phyloP scores from a whole-genome alignment of 1,140 invertebrate species.

The Ostrea edulis region DNA sequence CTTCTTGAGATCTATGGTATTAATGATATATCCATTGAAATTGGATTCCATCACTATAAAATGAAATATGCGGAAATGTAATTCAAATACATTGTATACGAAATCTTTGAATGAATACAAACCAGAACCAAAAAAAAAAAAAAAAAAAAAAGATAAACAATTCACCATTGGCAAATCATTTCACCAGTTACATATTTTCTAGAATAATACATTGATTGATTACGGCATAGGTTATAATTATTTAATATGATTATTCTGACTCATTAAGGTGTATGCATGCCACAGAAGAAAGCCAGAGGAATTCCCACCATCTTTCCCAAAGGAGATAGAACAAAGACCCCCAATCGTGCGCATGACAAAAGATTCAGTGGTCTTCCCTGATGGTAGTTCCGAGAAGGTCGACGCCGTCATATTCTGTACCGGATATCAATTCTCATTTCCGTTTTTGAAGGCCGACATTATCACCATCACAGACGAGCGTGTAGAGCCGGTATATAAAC shows the following conservation, averaged over 20 bases:
- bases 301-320: constrained; percentile 28
- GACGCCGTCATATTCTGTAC: constrained; percentile 46
- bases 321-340: constrained; percentile 24
- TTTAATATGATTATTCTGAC: background rate
- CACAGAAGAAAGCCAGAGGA: constrained; percentile 5
- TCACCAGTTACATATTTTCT: too few species aligned
- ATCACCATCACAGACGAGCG: constrained; percentile 46
- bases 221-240: too few species aligned
- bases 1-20: too few species aligned
- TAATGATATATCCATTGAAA: too few species aligned
- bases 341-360: background rate
- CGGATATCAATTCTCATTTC: constrained; percentile 39
- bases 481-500: constrained; percentile 40
- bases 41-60: too few species aligned
- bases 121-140: too few species aligned
- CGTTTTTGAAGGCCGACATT: constrained; percentile 34
- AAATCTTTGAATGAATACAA: too few species aligned
- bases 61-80: too few species aligned
- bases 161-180: too few species aligned
- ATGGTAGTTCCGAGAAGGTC: constrained; percentile 18
- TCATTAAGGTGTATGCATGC: constrained; percentile 29
- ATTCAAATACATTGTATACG: too few species aligned
- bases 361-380: constrained; percentile 27
- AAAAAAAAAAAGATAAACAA: too few species aligned
- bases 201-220: too few species aligned